Percentiles rank a stretch among this genome's conserved stretches.
phyloP scores from a whole-genome alignment of 1,140 invertebrate genomes.

The Drosophila tristis region DNA sequence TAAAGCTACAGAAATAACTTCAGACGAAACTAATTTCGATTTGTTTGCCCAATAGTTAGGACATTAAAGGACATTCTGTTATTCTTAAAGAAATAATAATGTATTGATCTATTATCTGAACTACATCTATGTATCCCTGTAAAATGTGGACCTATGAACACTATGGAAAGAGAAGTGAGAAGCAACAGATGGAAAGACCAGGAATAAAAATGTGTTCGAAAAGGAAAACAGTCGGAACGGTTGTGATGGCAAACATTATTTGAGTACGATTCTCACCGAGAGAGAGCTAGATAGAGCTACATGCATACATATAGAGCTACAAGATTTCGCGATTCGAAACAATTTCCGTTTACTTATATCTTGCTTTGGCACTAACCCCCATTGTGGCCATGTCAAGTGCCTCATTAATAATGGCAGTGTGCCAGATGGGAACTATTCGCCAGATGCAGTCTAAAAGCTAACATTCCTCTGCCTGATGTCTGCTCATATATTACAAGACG shows the following conservation, averaged over 20 bases:
- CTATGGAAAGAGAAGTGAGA: too few relatives aligned
- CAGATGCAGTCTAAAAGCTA: constrained; percentile 20
- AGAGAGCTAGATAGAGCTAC: too few relatives aligned
- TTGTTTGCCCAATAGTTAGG: constrained; percentile 17
- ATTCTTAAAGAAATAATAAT: neutral
- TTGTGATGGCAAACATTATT: too few relatives aligned
- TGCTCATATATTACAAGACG: constrained; percentile 41
- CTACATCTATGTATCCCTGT: too few relatives aligned
- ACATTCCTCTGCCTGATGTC: constrained; percentile 15
- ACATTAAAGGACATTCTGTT: neutral
- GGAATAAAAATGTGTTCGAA: too few relatives aligned
- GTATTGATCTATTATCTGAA: neutral
- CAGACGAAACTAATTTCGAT: constrained; percentile 27
- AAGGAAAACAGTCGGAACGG: too few relatives aligned
- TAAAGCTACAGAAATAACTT: constrained; percentile 20
- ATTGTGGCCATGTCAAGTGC: constrained; percentile 59
- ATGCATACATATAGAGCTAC: too few relatives aligned
- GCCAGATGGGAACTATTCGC: constrained; percentile 4
- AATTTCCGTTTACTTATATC: constrained; percentile 19
- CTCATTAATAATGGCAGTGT: constrained; percentile 71
- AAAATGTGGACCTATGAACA: too few relatives aligned
- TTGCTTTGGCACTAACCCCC: constrained; percentile 3
- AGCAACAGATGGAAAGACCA: too few relatives aligned
- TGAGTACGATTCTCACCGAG: too few relatives aligned
- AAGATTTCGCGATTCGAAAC: neutral